Conservation (phyloP, 2,113 vertebrate genomes). For the Parus major region DNA sequence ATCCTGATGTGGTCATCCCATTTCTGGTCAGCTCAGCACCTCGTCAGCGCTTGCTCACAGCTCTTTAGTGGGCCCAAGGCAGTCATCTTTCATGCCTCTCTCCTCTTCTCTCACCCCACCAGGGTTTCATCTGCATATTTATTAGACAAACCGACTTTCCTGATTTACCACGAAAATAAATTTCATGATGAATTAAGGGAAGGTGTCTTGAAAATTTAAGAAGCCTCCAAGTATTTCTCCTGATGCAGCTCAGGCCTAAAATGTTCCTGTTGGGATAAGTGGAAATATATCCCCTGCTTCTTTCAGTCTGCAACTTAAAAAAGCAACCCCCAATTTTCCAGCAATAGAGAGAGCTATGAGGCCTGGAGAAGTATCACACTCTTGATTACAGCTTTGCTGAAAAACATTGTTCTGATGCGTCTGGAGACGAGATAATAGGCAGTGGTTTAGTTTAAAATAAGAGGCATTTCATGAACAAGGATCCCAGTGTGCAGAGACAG, state of each 20-base stretch:
- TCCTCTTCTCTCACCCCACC: neutral
- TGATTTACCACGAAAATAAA: neutral
- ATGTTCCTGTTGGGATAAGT: neutral
- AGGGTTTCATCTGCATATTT: neutral
- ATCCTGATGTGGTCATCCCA: neutral
- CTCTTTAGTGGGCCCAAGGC: neutral
- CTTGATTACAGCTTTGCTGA: conserved; percentile 55
- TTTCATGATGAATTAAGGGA: neutral
- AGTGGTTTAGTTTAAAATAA: conserved; percentile 49
- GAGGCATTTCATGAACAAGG: conserved; percentile 47
- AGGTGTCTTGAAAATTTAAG: neutral
- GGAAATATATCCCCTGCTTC: neutral
- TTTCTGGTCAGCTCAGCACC: conserved; percentile 32
- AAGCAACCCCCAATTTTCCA: conserved; percentile 26
- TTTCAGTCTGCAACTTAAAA: neutral
- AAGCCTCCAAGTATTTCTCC: neutral
- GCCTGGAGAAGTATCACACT: neutral
- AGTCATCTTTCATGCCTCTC: neutral
- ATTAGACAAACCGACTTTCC: neutral
- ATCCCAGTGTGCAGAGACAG: neutral
- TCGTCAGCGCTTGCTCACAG: accelerated
- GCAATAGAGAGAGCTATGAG: conserved; percentile 4
- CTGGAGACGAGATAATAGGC: conserved; percentile 55
- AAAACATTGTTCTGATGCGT: conserved; percentile 29
- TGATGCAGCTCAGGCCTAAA: neutral